Conservation (phyloP, 2,888 invertebrate genomes). For the Yponomeuta cagnagella region DNA sequence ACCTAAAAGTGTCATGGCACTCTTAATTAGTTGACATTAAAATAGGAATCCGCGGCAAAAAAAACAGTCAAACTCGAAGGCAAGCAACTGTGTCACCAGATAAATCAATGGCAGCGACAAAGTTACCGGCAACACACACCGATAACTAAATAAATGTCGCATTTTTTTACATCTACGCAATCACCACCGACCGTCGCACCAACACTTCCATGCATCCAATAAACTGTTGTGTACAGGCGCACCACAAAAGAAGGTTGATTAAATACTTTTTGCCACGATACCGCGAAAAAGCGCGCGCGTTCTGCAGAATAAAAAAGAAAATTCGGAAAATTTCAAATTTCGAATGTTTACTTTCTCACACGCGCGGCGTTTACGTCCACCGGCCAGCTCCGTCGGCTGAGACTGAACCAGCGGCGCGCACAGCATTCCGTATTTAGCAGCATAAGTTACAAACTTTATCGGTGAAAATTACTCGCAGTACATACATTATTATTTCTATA, state of each 20-base stretch:
- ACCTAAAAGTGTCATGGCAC: too few relatives aligned
- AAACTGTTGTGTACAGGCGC: not conserved
- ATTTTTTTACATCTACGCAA: not conserved
- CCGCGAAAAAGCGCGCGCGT: too few relatives aligned
- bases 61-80: too few relatives aligned
- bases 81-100: slow-evolving; percentile 39
- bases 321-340: slow-evolving; percentile 19
- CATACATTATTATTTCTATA: too few relatives aligned
- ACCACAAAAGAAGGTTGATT: not conserved
- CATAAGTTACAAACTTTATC: too few relatives aligned
- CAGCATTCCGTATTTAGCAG: too few relatives aligned
- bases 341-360: slow-evolving; percentile 9
- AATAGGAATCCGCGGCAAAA: too few relatives aligned
- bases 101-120: slow-evolving; percentile 29
- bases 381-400: too few relatives aligned
- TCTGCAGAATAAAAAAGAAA: not conserved
- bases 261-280: not conserved
- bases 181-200: not conserved
- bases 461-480: too few relatives aligned
- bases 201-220: not conserved
- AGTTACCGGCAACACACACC: slow-evolving; percentile 15
- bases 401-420: too few relatives aligned
- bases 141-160: slow-evolving; percentile 21
- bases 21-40: too few relatives aligned
- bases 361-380: too few relatives aligned